Evolutionary conservation across 2,797 vertebrate genomes (phyloP).

Genomic region (Urocyon cinereoargenteus): DNA sequence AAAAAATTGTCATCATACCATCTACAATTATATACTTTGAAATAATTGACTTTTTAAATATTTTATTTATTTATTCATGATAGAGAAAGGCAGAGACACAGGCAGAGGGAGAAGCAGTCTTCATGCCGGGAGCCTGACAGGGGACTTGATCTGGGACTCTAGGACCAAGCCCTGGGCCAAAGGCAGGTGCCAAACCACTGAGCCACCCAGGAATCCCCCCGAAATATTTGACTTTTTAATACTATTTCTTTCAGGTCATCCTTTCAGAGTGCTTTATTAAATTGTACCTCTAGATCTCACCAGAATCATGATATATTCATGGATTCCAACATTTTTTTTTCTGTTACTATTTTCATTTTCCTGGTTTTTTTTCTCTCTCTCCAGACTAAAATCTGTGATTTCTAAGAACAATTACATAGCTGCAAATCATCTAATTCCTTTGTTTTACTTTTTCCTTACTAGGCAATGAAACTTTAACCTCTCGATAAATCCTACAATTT

Average conservation of each 20-base stretch:
- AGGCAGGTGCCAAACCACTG: too few relatives aligned
- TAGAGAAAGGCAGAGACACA: too few relatives aligned
- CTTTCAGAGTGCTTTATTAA: background rate
- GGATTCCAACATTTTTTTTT: background rate
- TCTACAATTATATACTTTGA: background rate
- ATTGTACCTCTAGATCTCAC: background rate
- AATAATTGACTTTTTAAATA: background rate
- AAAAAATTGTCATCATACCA: background rate
- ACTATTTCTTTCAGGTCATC: background rate
- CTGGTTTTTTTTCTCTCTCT: background rate
- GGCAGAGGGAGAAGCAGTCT: too few relatives aligned
- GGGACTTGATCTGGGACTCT: too few relatives aligned
- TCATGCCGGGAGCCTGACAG: too few relatives aligned
- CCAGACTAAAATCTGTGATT: background rate
- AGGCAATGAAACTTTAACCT: background rate
- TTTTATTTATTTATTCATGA: background rate
- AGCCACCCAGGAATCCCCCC: too few relatives aligned
- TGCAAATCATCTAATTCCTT: background rate
- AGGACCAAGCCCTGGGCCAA: too few relatives aligned
- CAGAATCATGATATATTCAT: background rate
- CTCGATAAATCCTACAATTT: background rate
- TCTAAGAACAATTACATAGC: background rate
- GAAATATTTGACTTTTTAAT: background rate
- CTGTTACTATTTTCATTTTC: background rate
- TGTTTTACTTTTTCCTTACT: background rate